Conservation (phyloP, 2,113 vertebrate species). For the Tragelaphus strepsiceros region DNA sequence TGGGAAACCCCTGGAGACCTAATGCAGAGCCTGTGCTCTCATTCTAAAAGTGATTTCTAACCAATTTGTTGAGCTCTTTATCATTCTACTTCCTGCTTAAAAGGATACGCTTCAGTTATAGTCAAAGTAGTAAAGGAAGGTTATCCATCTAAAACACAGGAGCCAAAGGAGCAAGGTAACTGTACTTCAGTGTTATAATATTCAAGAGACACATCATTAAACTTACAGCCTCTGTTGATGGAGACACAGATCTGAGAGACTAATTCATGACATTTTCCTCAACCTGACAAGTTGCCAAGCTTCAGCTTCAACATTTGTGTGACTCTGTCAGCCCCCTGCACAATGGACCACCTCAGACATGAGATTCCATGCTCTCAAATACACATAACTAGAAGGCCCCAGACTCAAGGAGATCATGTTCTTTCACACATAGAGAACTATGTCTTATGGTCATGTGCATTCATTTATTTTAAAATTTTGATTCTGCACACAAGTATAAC, state of each 20-base stretch:
- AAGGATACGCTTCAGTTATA: background rate
- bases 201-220: background rate
- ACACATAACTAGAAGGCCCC: background rate
- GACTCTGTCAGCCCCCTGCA: background rate
- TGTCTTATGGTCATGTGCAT: too few species aligned
- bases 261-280: background rate
- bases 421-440: background rate
- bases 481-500: background rate
- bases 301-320: background rate
- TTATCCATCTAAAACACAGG: background rate
- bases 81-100: background rate
- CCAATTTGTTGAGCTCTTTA: background rate
- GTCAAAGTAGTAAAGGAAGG: background rate
- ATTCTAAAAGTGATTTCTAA: background rate
- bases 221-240: background rate
- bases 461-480: background rate
- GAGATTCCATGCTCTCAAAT: background rate
- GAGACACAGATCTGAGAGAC: background rate
- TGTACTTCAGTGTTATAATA: accelerated
- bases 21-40: background rate
- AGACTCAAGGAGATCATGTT: background rate
- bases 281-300: background rate
- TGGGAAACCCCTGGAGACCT: background rate
- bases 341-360: background rate
- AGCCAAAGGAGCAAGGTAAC: background rate